Conservation (phyloP, 2,113 vertebrate genomes). For the Atrichornis clamosus region DNA sequence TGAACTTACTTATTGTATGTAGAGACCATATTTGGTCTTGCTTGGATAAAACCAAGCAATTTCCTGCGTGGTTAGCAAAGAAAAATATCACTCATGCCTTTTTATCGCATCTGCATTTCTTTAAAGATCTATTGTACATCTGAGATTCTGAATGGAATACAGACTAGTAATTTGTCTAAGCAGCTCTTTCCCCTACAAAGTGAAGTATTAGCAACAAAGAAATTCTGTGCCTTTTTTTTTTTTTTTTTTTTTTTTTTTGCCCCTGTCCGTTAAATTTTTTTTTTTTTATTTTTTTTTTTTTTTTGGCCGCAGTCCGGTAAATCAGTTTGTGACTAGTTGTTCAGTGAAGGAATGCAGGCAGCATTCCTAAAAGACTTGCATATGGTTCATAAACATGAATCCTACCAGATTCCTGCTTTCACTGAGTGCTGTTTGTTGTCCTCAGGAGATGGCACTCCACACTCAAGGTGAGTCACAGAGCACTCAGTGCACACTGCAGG, state of each 20-base stretch:
- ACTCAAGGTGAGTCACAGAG: rapidly evolving
- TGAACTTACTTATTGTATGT: neutral
- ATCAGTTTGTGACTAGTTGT: neutral
- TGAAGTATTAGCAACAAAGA: neutral
- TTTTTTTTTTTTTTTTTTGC: neutral
- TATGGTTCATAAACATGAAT: neutral
- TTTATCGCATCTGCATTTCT: neutral
- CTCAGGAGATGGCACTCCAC: neutral
- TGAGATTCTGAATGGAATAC: neutral
- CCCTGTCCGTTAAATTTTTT: too few species aligned
- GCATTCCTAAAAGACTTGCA: neutral
- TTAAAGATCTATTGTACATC: neutral
- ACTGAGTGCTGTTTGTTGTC: rapidly evolving
- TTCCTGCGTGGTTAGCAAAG: neutral
- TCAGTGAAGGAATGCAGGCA: neutral
- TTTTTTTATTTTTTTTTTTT: neutral
- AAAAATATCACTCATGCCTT: neutral
- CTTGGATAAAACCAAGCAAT: conserved; percentile 1
- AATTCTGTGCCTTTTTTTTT: neutral
- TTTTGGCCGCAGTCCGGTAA: neutral
- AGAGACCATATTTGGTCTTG: neutral
- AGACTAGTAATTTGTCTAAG: neutral
- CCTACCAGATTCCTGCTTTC: neutral
- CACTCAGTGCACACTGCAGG: rapidly evolving
- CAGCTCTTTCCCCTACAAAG: neutral